Conservation (phyloP, 2,113 vertebrate species). For the Zosterops japonicus region DNA sequence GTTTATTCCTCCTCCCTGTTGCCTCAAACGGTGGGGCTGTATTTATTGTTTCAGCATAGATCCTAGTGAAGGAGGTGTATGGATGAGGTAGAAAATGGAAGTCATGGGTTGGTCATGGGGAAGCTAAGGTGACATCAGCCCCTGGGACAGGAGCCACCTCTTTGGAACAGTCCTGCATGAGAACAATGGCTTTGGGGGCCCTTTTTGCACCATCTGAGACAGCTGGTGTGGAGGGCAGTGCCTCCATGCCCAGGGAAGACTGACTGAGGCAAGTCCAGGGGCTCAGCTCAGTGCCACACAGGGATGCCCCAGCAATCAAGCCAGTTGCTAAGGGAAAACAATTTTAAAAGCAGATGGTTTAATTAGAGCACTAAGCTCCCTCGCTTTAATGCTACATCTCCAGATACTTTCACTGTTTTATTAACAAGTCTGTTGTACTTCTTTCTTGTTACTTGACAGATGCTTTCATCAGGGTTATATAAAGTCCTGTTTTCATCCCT, state of each 20-base stretch:
- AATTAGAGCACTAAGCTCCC: not conserved
- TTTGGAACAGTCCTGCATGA: fast-evolving
- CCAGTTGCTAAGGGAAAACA: not conserved
- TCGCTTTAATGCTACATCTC: not conserved
- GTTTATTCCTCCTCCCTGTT: not conserved
- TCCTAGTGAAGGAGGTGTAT: not conserved
- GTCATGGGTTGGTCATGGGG: no score
- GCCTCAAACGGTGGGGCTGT: fast-evolving
- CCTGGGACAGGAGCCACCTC: not conserved
- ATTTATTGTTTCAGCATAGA: not conserved
- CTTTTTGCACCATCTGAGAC: not conserved
- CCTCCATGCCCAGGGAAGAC: not conserved
- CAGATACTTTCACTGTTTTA: conserved; percentile 3
- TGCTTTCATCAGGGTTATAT: conserved; percentile 24
- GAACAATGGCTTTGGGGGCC: fast-evolving
- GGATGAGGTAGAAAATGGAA: not conserved
- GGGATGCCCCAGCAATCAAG: fast-evolving
- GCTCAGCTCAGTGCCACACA: not conserved
- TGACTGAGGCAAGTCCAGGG: fast-evolving
- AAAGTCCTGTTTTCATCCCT: not conserved
- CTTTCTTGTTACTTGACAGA: not conserved
- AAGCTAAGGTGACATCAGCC: fast-evolving
- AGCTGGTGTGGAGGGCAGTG: fast-evolving
- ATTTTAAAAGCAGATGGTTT: conserved; percentile 24
- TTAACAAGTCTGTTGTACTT: not conserved